phyloP scores from a whole-genome alignment of 2,797 vertebrate species.

The Cuniculus paca region DNA sequence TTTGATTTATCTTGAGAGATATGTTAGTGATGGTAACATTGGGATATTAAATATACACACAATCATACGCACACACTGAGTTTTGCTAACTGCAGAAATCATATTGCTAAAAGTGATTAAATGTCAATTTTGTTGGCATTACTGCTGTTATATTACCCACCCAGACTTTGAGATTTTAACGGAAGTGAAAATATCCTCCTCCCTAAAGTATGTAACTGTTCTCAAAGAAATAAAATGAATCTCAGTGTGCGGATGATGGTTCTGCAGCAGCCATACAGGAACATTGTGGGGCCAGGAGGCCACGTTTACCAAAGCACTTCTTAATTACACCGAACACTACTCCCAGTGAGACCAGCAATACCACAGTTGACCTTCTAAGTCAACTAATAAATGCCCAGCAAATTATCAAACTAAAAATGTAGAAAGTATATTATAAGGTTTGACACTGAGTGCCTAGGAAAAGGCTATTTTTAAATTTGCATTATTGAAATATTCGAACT shows the following conservation, averaged over 20 bases:
- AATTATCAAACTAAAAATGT: neutral
- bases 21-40: neutral
- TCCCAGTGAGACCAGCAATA: neutral
- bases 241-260: neutral
- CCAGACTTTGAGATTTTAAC: neutral
- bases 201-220: neutral
- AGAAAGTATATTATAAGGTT: neutral
- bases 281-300: accelerated
- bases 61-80: neutral
- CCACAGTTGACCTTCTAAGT: neutral
- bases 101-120: neutral
- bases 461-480: neutral
- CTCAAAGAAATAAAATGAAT: neutral
- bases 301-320: neutral
- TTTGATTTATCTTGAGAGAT: neutral
- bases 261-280: neutral
- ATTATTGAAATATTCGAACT: neutral
- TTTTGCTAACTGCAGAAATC: neutral
- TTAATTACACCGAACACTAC: neutral
- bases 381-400: neutral
- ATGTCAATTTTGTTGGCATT: neutral
- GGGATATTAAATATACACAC: neutral
- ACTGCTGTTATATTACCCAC: neutral
- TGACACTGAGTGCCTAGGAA: neutral
- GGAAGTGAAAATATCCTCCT: neutral